phyloP scores from a whole-genome alignment of 1,140 invertebrate genomes.

The Leptonema lineaticorne region DNA sequence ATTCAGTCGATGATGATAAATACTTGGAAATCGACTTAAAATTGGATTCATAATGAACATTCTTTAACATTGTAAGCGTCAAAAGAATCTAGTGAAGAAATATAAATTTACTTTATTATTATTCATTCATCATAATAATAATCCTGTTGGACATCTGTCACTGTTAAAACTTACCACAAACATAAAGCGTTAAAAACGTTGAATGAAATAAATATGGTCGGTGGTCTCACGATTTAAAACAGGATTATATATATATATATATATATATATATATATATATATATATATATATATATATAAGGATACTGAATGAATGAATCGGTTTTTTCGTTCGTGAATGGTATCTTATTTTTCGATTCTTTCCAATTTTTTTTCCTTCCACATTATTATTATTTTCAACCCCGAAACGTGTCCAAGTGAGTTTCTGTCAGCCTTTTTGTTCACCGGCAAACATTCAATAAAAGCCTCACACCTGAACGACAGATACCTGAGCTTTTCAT shows the following conservation, averaged over 20 bases:
- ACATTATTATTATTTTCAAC: background rate
- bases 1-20: no score
- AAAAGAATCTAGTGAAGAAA: no score
- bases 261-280: no score
- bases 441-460: background rate
- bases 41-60: no score
- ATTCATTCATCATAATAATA: no score
- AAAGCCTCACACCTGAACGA: background rate
- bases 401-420: background rate
- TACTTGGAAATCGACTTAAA: no score
- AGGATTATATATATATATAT: background rate
- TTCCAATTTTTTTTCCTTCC: background rate
- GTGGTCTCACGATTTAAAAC: slow-evolving; percentile 13
- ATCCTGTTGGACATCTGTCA: no score
- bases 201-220: background rate
- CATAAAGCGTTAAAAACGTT: background rate
- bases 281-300: no score
- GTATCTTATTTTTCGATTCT: background rate
- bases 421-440: slow-evolving; percentile 4
- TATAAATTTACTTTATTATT: no score
- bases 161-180: no score
- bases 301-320: slow-evolving; percentile 8
- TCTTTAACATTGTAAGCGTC: no score
- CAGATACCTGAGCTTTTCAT: slow-evolving; percentile 15
- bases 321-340: slow-evolving; percentile 2